Conservation (phyloP, 2,888 invertebrate species). For the Microctonus aethiopoides region DNA sequence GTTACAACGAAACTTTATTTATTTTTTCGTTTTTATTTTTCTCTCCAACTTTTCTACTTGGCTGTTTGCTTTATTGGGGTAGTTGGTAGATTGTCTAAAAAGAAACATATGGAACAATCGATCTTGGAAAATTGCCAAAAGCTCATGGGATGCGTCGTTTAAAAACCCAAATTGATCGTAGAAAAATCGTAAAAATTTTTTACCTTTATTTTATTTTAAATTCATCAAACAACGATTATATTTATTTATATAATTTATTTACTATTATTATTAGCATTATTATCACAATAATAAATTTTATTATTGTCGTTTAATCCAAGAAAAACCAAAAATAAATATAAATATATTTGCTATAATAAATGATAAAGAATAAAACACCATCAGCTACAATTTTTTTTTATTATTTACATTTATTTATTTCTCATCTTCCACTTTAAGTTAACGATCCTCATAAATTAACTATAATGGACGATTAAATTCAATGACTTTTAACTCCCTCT, state of each 20-base stretch:
- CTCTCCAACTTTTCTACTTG: background rate
- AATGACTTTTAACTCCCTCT: conserved; percentile 7
- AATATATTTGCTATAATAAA: background rate
- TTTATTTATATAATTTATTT: too few relatives aligned
- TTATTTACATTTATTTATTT: background rate
- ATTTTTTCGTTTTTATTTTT: background rate
- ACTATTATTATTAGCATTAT: too few relatives aligned
- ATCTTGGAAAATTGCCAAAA: conserved; percentile 12
- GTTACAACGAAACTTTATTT: background rate
- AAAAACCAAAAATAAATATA: background rate
- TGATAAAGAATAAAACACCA: background rate
- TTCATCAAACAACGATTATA: too few relatives aligned
- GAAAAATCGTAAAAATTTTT: background rate
- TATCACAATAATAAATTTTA: too few relatives aligned
- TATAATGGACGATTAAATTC: conserved; percentile 11
- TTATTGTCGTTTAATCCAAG: background rate
- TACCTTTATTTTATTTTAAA: background rate
- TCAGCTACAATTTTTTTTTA: background rate
- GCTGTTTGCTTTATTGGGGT: background rate
- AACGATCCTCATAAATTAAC: conserved; percentile 6
- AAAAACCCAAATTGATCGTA: background rate
- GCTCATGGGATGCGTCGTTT: background rate
- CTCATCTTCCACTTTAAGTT: background rate
- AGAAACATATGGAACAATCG: conserved; percentile 8
- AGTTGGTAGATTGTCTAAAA: background rate